Conservation (phyloP, 2,797 vertebrate species). For the Takifugu rubripes region DNA sequence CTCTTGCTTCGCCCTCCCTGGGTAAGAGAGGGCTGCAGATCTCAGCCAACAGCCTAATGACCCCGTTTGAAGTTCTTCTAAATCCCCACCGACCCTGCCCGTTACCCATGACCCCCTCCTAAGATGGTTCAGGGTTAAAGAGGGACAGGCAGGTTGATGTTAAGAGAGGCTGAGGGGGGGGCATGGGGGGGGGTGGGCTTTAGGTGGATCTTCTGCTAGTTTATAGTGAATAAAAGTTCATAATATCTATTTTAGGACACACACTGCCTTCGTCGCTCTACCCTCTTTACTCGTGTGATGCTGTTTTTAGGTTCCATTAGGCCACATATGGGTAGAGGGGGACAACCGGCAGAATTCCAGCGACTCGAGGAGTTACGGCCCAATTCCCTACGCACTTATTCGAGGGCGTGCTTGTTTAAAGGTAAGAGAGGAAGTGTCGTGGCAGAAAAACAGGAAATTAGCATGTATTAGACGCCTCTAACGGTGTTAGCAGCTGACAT, state of each 20-base stretch:
- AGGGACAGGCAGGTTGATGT: slow-evolving; percentile 71
- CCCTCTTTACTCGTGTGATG: slow-evolving; percentile 22
- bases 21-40: slow-evolving; percentile 65
- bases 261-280: slow-evolving; percentile 9
- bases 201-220: slow-evolving; percentile 47
- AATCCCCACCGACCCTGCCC: slow-evolving; percentile 68
- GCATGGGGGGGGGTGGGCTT: slow-evolving; percentile 22
- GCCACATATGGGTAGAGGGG: slow-evolving; percentile 98
- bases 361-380: slow-evolving; percentile 93
- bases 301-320: slow-evolving; percentile 87
- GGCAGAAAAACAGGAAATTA: not conserved
- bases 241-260: too few species aligned
- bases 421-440: slow-evolving; percentile 72
- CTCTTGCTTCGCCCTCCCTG: slow-evolving; percentile 61
- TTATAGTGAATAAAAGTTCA: slow-evolving; percentile 33
- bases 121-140: slow-evolving; percentile 67
- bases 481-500: slow-evolving; percentile 1
- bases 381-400: slow-evolving; percentile 94
- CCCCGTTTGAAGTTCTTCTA: slow-evolving; percentile 74
- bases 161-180: slow-evolving; percentile 86
- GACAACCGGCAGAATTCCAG: slow-evolving; percentile 95
- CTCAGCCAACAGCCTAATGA: slow-evolving; percentile 77
- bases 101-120: slow-evolving; percentile 74
- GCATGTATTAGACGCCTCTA: slow-evolving; percentile 1
- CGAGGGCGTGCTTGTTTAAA: slow-evolving; percentile 92